Conservation (phyloP, 2,797 vertebrate genomes). For the Sitta carolinensis region DNA sequence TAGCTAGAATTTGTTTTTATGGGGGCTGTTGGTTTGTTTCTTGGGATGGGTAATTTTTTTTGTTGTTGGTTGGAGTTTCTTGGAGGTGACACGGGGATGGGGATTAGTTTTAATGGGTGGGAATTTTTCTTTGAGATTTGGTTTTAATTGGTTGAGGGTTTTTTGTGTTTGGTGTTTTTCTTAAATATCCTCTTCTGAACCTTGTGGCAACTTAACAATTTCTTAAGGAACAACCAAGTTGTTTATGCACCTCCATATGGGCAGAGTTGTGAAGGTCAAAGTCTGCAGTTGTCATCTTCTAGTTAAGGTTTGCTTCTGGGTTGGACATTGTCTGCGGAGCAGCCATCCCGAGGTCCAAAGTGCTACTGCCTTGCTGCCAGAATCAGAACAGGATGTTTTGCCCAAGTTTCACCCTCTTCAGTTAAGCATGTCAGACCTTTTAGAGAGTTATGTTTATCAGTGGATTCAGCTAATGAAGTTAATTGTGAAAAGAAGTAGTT, state of each 20-base stretch:
- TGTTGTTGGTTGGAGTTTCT: neutral
- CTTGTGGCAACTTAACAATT: neutral
- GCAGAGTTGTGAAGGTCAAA: neutral
- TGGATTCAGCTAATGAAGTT: neutral
- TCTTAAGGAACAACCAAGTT: neutral
- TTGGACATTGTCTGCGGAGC: neutral
- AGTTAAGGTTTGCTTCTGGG: neutral
- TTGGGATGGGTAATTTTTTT: neutral
- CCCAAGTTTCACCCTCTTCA: neutral
- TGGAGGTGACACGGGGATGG: fast-evolving
- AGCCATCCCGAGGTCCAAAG: neutral
- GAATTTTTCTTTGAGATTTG: neutral
- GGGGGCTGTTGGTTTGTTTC: neutral
- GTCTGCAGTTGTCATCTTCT: neutral
- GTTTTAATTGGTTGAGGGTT: neutral
- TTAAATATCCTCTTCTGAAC: neutral
- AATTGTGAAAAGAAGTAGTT: neutral
- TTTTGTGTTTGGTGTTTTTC: neutral
- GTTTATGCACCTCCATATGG: neutral
- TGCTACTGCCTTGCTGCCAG: neutral
- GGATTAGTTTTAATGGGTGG: neutral
- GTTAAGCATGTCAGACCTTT: neutral
- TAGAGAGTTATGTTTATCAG: neutral
- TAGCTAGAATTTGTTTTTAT: neutral
- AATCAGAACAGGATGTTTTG: neutral